Evolutionary conservation across 2,113 vertebrate species (phyloP).

Genomic region (Setophaga coronata): DNA sequence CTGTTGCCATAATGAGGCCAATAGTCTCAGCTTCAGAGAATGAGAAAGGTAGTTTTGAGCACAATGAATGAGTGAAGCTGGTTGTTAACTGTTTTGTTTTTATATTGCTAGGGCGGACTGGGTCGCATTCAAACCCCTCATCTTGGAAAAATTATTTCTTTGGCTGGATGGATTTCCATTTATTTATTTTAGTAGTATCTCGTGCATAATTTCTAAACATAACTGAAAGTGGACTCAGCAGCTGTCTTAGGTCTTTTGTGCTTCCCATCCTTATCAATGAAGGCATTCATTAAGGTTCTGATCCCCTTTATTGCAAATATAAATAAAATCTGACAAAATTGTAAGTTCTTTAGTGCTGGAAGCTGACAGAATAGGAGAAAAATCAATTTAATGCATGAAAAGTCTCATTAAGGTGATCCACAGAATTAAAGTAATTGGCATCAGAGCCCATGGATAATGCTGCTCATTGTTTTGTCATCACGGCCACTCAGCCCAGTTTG

Average conservation of each 20-base stretch:
- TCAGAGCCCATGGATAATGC: not conserved
- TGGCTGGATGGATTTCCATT: not conserved
- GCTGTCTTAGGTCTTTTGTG: constrained; percentile 31
- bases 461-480: not conserved
- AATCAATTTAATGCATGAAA: constrained; percentile 78
- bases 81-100: not conserved
- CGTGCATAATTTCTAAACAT: not conserved
- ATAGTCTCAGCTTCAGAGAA: not conserved
- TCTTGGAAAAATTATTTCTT: not conserved
- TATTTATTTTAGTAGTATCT: not conserved
- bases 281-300: constrained; percentile 54
- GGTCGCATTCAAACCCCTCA: not conserved
- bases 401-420: constrained; percentile 71
- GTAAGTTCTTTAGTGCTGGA: constrained; percentile 53
- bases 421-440: constrained; percentile 54
- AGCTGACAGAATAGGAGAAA: constrained; percentile 65
- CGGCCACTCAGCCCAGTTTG: not conserved
- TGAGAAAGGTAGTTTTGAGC: not conserved
- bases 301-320: constrained; percentile 51
- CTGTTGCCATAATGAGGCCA: not conserved
- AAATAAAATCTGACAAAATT: constrained; percentile 75
- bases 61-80: not conserved
- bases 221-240: not conserved
- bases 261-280: constrained; percentile 55
- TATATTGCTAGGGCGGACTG: not conserved